Evolutionary conservation across 1,140 invertebrate genomes (phyloP).

Genomic region (Sycobia sp.): DNA sequence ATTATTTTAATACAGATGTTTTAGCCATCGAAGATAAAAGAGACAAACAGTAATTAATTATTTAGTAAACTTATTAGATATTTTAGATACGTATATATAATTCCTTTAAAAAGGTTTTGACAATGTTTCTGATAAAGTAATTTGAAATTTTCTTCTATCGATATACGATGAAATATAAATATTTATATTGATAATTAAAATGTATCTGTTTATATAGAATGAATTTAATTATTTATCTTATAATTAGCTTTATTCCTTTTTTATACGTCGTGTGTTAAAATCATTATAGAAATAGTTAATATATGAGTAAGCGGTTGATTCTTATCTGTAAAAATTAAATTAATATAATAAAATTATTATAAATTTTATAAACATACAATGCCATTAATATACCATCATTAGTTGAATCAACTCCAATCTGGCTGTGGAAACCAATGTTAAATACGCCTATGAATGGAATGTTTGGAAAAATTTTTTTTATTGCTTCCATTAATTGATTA

Average conservation of each 20-base stretch:
- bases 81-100: no score
- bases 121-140: no score
- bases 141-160: no score
- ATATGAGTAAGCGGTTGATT: neutral
- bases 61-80: no score
- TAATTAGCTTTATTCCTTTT: neutral
- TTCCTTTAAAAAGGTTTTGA: no score
- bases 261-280: slow-evolving; percentile 10
- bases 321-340: slow-evolving; percentile 1
- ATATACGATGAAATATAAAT: neutral
- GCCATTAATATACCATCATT: slow-evolving; percentile 1
- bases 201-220: neutral
- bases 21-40: no score
- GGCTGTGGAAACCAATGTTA: slow-evolving; percentile 9
- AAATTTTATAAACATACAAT: neutral
- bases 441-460: slow-evolving; percentile 13
- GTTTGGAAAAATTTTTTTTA: slow-evolving; percentile 6
- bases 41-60: no score
- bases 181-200: neutral
- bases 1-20: no score
- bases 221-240: no score
- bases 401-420: slow-evolving; percentile 14
- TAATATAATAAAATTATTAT: no score
- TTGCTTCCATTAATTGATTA: neutral
- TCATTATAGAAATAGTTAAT: neutral